Percentiles rank a stretch among this genome's conserved stretches.
Conservation (phyloP, 2,113 vertebrate species). For the Zosterops lateralis region DNA sequence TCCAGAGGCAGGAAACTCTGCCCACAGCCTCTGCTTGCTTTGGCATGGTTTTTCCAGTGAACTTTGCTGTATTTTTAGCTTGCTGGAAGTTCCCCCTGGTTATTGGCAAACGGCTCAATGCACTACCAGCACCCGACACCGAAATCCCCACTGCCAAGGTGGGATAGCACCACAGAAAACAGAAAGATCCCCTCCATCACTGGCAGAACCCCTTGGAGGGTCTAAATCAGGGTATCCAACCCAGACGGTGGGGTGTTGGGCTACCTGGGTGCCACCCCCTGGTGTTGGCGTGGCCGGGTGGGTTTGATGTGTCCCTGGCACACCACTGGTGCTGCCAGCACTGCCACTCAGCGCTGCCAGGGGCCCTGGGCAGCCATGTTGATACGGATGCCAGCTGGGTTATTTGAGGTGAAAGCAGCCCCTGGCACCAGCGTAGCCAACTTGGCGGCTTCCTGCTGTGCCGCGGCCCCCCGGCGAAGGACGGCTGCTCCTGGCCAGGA, state of each 20-base stretch:
- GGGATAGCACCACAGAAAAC: background rate
- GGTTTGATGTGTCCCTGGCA: background rate
- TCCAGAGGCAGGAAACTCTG: constrained; percentile 22
- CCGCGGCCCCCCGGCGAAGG: background rate
- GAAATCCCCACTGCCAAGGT: rapidly evolving
- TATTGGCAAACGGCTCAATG: background rate
- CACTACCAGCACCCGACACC: rapidly evolving
- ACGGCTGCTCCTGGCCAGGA: background rate
- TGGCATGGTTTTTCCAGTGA: background rate
- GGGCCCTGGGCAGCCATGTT: background rate
- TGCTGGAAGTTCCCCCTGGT: background rate
- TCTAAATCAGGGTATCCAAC: rapidly evolving
- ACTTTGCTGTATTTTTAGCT: constrained; percentile 3
- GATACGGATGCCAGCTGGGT: background rate
- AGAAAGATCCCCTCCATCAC: too few species aligned
- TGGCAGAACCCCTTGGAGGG: background rate
- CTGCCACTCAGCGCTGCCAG: background rate
- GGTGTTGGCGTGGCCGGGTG: rapidly evolving
- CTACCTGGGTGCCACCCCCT: background rate
- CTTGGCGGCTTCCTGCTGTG: background rate
- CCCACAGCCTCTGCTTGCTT: background rate
- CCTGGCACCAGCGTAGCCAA: background rate
- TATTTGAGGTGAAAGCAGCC: constrained; percentile 35
- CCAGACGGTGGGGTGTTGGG: rapidly evolving
- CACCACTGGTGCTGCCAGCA: rapidly evolving